A percentile compares a stretch with the other conserved stretches of the same genome.
Evolutionary conservation across 2,888 invertebrate genomes (phyloP).

Genomic region (Drosophila paucipuncta): DNA sequence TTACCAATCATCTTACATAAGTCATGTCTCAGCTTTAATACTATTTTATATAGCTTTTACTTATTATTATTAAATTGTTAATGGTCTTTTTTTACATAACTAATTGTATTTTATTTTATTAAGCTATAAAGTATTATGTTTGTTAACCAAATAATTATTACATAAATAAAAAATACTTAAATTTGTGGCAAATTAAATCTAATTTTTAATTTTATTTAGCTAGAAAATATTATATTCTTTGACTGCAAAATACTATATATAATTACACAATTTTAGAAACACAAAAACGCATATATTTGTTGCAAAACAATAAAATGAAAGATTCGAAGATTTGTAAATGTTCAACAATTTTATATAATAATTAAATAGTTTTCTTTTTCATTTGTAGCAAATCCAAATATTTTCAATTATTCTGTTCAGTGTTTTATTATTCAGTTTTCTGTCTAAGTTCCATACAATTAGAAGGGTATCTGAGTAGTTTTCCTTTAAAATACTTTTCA

Average conservation of each 20-base stretch:
- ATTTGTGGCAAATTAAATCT: not conserved
- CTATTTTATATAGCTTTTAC: not conserved
- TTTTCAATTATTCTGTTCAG: not conserved
- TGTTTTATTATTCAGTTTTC: not conserved
- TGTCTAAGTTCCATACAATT: not conserved
- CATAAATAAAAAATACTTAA: not conserved
- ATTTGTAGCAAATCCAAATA: not conserved
- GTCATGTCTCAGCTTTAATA: not conserved
- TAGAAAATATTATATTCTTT: not conserved
- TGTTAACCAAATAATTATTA: not conserved
- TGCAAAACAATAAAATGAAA: not conserved
- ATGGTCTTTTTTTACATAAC: not conserved
- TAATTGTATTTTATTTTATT: not conserved
- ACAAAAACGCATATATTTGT: not conserved
- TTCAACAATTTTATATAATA: not conserved
- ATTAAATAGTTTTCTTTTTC: not conserved
- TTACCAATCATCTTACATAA: not conserved
- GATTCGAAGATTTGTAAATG: not conserved
- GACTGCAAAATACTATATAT: not conserved
- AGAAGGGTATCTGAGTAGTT: constrained; percentile 7
- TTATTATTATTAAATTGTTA: not conserved
- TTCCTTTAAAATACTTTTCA: not conserved
- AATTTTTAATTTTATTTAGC: not conserved
- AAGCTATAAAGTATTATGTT: not conserved
- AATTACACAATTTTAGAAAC: not conserved